Conservation (phyloP, 2,113 vertebrate species). For the Tragelaphus imberbis region DNA sequence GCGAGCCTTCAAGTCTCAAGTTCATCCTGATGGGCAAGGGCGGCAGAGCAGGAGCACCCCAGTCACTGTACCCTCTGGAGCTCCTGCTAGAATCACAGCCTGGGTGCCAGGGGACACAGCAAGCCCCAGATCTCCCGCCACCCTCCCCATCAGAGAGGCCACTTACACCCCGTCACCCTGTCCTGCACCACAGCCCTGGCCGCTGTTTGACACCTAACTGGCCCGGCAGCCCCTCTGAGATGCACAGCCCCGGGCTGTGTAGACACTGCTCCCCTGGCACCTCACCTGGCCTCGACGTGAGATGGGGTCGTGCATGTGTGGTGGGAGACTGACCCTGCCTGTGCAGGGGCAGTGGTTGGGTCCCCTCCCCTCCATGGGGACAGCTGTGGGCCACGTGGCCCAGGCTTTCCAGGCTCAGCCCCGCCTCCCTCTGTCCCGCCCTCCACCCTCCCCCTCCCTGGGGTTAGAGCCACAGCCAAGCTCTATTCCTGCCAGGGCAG, state of each 20-base stretch:
- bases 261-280: background rate
- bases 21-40: background rate
- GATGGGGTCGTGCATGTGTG: background rate
- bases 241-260: fast-evolving
- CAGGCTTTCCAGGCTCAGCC: background rate
- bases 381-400: background rate
- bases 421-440: background rate
- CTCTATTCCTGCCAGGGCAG: conserved; percentile 3
- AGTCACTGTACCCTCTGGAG: background rate
- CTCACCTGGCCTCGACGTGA: background rate
- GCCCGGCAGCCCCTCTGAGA: background rate
- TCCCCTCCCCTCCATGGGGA: background rate
- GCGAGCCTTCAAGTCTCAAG: background rate
- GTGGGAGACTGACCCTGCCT: background rate
- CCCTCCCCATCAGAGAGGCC: background rate
- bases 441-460: background rate
- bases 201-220: background rate
- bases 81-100: background rate
- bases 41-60: background rate
- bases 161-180: fast-evolving
- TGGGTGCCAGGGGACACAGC: background rate
- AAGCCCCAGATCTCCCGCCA: background rate
- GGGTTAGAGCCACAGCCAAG: background rate
- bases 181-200: background rate
- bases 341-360: background rate